These are phyloP conservation scores for Formica selysi DNA, from an alignment of 1,140 invertebrate genomes.

Conservation along the genomic window DNA sequence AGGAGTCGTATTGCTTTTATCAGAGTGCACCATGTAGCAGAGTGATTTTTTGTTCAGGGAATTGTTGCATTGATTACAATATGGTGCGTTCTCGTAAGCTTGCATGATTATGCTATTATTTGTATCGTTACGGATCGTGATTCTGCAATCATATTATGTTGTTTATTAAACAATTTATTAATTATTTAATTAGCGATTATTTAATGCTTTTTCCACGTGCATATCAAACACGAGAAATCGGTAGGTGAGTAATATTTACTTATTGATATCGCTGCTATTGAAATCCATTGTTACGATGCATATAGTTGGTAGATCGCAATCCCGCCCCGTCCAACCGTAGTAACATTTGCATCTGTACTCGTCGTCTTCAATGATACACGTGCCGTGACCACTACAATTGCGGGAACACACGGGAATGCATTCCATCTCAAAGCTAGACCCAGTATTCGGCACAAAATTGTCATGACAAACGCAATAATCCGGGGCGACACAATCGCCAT, in stretches of 20 bases:
- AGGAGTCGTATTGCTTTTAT: conserved; percentile 1
- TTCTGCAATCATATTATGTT: conserved; percentile 14
- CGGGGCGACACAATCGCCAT: conserved; percentile 77
- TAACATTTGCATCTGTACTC: conserved; percentile 65
- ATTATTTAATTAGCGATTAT: neutral
- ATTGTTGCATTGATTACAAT: conserved; percentile 35
- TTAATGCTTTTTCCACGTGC: neutral
- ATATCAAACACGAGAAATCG: neutral
- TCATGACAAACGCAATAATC: conserved; percentile 75
- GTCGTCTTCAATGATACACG: conserved; percentile 54
- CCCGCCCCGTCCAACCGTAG: conserved; percentile 70
- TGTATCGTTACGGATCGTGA: conserved; percentile 40
- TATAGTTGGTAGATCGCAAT: conserved; percentile 59
- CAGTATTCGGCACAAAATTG: conserved; percentile 25
- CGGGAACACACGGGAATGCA: conserved; percentile 68
- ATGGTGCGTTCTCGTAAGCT: neutral
- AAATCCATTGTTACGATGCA: conserved; percentile 41
- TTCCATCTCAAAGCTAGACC: neutral
- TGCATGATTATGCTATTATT: conserved; percentile 16
- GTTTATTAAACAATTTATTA: neutral
- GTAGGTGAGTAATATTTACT: conserved; percentile 6
- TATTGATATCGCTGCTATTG: neutral
- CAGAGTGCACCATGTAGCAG: conserved; percentile 25
- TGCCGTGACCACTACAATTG: conserved; percentile 44
- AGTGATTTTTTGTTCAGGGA: conserved; percentile 1